A percentile compares a stretch with the other conserved stretches of the same genome.
Evolutionary conservation across 2,888 invertebrate genomes (phyloP).

Genomic region (Capitulum mitella): DNA sequence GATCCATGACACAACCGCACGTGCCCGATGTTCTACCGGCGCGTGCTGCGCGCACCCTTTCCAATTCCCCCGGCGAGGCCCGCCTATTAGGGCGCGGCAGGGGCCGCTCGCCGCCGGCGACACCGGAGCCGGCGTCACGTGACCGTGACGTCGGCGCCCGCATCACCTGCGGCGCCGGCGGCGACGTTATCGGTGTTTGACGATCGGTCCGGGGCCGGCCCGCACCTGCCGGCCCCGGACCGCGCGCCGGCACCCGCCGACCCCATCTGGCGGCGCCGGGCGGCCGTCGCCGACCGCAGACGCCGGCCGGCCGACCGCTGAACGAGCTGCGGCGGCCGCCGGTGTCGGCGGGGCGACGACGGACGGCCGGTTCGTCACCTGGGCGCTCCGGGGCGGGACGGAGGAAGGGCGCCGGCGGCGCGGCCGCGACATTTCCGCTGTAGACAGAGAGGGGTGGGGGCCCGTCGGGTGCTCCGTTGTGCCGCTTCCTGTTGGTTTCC

Average conservation of each 20-base stretch:
- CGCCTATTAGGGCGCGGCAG: neutral
- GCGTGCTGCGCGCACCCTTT: neutral
- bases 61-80: neutral
- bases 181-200: conserved; percentile 8
- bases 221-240: neutral
- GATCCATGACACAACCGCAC: neutral
- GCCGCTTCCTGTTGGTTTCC: neutral
- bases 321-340: neutral
- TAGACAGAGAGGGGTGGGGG: neutral
- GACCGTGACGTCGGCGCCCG: neutral
- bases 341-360: neutral
- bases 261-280: neutral
- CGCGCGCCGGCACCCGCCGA: neutral
- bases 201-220: neutral
- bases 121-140: neutral
- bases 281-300: neutral
- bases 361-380: neutral
- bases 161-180: conserved; percentile 1
- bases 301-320: neutral
- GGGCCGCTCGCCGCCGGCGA: neutral
- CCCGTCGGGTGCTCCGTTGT: too few relatives aligned
- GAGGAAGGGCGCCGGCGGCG: neutral
- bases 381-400: neutral
- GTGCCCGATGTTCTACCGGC: neutral
- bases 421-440: neutral